Evolutionary conservation across 2,888 invertebrate genomes (phyloP), one percentile per base, ranked within the genome.

Genomic region (Cryptocephalus primarius): DNA sequence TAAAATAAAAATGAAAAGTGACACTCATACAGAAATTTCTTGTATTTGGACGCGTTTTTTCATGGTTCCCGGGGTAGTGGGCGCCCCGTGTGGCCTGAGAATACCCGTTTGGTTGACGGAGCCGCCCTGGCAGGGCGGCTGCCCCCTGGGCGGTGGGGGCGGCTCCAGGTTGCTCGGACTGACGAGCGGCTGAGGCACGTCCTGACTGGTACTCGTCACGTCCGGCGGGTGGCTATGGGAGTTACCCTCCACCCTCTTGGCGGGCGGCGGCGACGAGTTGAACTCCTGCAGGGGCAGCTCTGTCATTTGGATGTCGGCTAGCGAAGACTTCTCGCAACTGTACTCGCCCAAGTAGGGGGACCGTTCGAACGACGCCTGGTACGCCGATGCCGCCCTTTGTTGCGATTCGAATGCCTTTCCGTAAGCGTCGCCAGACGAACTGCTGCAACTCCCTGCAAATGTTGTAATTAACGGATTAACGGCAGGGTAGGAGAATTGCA

Each of bases 21-120:
- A 53, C 55, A 58, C 74, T 83, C 79, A 90, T 74, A 90, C 90
- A 51, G 89, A 89, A 74, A 91, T 91, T 71, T 91, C 90, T 71
- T 89, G 89, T 68, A 91, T 91, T 74, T 90, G 90, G 61, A 91
- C 90, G 69, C 90, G 80, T 72, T 90, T 90, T 72, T 90, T 90
- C 75, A 83, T 82, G 53, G 84, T 82, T 47, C 85, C 82, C 8
- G 85, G 84, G 1, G 85, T 83, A 39, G 78, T 80, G 6, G 83
- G 81, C 10, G 73, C 70, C 40, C 75, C 70, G 47, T 76, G 72
- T 55, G 81, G 76, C 50, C 83, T 67, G 38, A 83, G 67, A 42
- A 83, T 83, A 3, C 83, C 81, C 43, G 36, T 34, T 34, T 43
- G 43, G 11, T 43, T 43, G n/a, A 13, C 13, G 13, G 11, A 14